Evolutionary conservation across 1,140 invertebrate genomes (phyloP).

Genomic region (Pteromalus puparum): DNA sequence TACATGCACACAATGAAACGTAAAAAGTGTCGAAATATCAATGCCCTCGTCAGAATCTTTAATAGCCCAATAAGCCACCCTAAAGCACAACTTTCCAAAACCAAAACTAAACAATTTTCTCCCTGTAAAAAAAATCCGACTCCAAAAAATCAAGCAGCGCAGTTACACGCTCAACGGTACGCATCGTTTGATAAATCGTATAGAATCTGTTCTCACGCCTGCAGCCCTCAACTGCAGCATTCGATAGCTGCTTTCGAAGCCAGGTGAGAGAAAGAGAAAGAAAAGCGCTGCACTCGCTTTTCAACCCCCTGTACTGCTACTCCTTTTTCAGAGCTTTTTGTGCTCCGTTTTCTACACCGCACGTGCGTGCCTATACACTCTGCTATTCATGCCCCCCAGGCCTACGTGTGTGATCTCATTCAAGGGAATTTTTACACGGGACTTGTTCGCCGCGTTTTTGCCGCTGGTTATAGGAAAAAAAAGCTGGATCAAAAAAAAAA

Average conservation of each 20-base stretch:
- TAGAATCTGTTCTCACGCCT: conserved; percentile 46
- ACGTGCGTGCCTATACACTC: background rate
- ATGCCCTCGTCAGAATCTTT: background rate
- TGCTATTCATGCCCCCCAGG: background rate
- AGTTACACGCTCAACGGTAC: background rate
- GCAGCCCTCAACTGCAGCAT: background rate
- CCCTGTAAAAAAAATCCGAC: conserved; percentile 8
- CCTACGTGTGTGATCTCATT: background rate
- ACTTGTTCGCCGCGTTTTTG: background rate
- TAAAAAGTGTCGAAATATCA: background rate
- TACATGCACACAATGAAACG: too few species aligned
- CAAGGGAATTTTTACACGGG: background rate
- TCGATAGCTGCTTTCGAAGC: conserved; percentile 13
- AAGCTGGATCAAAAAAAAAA: background rate
- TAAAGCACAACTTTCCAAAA: background rate
- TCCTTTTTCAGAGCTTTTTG: conserved; percentile 18
- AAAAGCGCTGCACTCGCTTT: conserved; percentile 15
- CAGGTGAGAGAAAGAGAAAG: conserved; percentile 42
- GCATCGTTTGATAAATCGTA: conserved; percentile 7
- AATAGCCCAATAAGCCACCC: background rate
- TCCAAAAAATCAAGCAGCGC: background rate
- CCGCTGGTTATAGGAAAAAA: background rate
- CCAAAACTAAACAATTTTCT: background rate
- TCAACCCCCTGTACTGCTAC: background rate
- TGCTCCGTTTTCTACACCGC: background rate